Percentiles rank a stretch among this genome's conserved stretches.
Conservation (phyloP, 2,888 invertebrate species). For the Athetis lepigone region DNA sequence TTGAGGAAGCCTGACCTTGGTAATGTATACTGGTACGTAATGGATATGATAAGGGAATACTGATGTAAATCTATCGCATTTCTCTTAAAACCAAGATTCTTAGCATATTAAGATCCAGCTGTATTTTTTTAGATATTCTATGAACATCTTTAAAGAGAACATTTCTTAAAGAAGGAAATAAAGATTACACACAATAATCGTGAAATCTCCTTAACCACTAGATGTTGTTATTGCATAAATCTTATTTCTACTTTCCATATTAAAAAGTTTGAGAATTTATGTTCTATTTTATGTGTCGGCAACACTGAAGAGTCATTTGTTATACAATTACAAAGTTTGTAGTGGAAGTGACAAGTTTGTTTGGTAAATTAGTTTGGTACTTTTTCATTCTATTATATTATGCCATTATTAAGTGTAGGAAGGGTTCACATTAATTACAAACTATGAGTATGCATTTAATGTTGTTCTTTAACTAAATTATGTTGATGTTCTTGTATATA, state of each 20-base stretch:
- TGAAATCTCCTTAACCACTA: constrained; percentile 12
- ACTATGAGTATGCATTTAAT: no score
- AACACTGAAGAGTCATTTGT: constrained; percentile 49
- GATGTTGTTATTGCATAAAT: constrained; percentile 41
- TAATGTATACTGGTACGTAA: not conserved
- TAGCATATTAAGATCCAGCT: no score
- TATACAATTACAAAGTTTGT: constrained; percentile 48
- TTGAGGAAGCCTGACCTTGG: not conserved
- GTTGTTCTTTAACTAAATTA: no score
- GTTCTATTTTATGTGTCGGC: constrained; percentile 34
- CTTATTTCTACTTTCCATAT: constrained; percentile 51
- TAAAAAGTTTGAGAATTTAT: constrained; percentile 53
- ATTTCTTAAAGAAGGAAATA: not conserved
- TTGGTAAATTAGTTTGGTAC: constrained; percentile 11
- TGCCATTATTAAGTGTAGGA: not conserved
- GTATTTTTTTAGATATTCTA: no score
- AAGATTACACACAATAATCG: constrained; percentile 3
- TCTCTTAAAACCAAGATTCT: not conserved
- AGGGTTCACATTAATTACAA: not conserved
- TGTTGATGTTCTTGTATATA: no score
- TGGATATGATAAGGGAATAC: not conserved
- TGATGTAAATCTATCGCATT: not conserved
- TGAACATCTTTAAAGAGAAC: not conserved
- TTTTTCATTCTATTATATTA: constrained; percentile 5
- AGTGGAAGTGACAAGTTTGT: constrained; percentile 45